These are phyloP conservation scores for Trichonephila clavipes DNA, from an alignment of 1,140 invertebrate species.

Conservation along the genomic window DNA sequence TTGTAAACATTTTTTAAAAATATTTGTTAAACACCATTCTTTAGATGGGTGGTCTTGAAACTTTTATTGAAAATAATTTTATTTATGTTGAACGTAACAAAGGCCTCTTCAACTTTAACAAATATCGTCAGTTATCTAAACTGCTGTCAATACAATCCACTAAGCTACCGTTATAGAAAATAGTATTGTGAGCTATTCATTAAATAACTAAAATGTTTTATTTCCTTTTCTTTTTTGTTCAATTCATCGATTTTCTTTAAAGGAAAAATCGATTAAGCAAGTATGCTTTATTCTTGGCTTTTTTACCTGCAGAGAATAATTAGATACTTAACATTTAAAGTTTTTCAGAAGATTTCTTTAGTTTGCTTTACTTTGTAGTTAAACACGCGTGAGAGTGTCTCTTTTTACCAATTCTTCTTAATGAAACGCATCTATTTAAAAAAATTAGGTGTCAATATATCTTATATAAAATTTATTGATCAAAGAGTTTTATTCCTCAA, in stretches of 20 bases:
- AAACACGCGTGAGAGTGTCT: neutral
- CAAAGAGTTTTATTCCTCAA: neutral
- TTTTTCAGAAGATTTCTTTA: neutral
- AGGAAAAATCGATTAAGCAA: conserved; percentile 1
- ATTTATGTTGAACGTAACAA: conserved; percentile 4
- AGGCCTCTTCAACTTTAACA: neutral
- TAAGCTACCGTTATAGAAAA: neutral
- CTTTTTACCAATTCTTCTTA: neutral
- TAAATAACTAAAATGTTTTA: neutral
- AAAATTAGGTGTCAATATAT: neutral
- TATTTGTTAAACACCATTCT: neutral
- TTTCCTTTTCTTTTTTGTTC: conserved; percentile 11
- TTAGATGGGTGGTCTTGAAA: neutral
- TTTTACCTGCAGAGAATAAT: neutral
- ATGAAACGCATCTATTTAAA: neutral
- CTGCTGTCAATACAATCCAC: neutral
- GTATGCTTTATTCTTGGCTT: neutral
- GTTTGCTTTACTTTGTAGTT: neutral
- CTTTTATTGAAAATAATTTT: conserved; percentile 29
- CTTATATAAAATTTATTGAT: neutral
- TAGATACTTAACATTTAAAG: conserved; percentile 21
- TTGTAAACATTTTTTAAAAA: neutral
- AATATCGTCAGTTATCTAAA: neutral
- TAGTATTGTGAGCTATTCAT: conserved; percentile 1
- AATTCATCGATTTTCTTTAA: conserved; percentile 29